A percentile compares a stretch with the other conserved stretches of the same genome.
Evolutionary conservation across 2,797 vertebrate species (phyloP).

Genomic region (Anabacerthia variegaticeps): DNA sequence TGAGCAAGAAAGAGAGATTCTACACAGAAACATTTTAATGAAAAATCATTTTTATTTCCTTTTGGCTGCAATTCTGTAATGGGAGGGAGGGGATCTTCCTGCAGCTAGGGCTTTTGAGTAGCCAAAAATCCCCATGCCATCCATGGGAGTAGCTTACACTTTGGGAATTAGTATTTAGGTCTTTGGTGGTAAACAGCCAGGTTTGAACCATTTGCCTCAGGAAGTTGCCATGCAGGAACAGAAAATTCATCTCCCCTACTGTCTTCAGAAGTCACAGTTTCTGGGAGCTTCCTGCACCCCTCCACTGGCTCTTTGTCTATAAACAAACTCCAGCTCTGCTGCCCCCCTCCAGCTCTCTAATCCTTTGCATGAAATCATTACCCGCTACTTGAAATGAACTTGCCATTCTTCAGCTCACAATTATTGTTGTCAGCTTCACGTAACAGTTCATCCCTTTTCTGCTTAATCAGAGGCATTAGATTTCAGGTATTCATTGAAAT

Average conservation of each 20-base stretch:
- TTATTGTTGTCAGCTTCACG: slow-evolving; percentile 47
- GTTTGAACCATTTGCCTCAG: background rate
- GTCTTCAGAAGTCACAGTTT: background rate
- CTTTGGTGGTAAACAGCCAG: background rate
- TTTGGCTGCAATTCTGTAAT: background rate
- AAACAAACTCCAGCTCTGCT: background rate
- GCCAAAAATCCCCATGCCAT: background rate
- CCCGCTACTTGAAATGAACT: slow-evolving; percentile 33
- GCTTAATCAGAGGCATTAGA: slow-evolving; percentile 34
- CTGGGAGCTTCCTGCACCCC: background rate
- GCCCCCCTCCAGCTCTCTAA: background rate
- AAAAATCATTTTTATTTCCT: background rate
- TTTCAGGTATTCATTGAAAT: slow-evolving; percentile 60
- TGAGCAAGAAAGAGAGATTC: background rate
- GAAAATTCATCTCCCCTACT: background rate
- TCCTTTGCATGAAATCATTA: slow-evolving; percentile 32
- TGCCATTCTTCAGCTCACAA: slow-evolving; percentile 45
- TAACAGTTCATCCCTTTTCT: slow-evolving; percentile 39
- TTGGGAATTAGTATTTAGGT: background rate
- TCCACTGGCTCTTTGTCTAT: background rate
- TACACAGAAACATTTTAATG: background rate
- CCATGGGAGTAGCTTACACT: background rate
- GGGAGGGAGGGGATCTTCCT: background rate
- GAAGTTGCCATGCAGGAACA: background rate
- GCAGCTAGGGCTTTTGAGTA: background rate